A percentile compares a stretch with the other conserved stretches of the same genome.
Evolutionary conservation across 2,888 invertebrate species (phyloP).

Genomic region (Palloptera scutellata): DNA sequence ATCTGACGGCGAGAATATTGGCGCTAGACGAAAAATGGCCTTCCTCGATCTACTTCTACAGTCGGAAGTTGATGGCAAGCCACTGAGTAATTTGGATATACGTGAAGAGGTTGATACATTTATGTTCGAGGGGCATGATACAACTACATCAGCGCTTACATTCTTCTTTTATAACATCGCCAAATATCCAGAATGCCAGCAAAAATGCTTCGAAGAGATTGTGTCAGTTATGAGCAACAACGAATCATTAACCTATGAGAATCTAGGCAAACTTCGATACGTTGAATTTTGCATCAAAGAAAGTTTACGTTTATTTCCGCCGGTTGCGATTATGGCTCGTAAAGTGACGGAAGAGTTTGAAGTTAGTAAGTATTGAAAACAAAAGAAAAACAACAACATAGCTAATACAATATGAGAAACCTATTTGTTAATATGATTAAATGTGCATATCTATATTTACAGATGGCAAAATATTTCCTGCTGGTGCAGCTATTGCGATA

Average conservation of each 20-base stretch:
- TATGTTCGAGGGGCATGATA: conserved; percentile 70
- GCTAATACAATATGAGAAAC: too few species aligned
- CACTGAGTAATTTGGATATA: conserved; percentile 67
- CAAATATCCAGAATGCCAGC: conserved; percentile 59
- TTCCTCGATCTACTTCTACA: conserved; percentile 72
- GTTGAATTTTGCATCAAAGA: conserved; percentile 46
- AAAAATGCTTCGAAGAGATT: conserved; percentile 61
- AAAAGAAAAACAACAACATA: too few species aligned
- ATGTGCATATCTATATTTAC: conserved; percentile 3
- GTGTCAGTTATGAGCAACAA: conserved; percentile 47
- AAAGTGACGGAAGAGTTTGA: conserved; percentile 38
- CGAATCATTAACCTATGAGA: conserved; percentile 39
- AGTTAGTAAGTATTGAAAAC: conserved; percentile 39
- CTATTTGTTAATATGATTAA: too few species aligned
- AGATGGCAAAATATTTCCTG: conserved; percentile 42
- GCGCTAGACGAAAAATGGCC: conserved; percentile 68
- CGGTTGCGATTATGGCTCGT: conserved; percentile 43
- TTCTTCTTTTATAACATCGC: conserved; percentile 64
- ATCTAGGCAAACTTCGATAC: conserved; percentile 42
- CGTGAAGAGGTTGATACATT: conserved; percentile 74
- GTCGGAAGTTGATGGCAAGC: conserved; percentile 66
- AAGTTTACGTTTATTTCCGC: conserved; percentile 43
- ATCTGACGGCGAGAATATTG: conserved; percentile 45
- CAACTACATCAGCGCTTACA: conserved; percentile 61
- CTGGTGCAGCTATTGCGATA: conserved; percentile 39